Evolutionary conservation across 1,140 invertebrate species (phyloP).

Genomic region (Teleopsis dalmanni): DNA sequence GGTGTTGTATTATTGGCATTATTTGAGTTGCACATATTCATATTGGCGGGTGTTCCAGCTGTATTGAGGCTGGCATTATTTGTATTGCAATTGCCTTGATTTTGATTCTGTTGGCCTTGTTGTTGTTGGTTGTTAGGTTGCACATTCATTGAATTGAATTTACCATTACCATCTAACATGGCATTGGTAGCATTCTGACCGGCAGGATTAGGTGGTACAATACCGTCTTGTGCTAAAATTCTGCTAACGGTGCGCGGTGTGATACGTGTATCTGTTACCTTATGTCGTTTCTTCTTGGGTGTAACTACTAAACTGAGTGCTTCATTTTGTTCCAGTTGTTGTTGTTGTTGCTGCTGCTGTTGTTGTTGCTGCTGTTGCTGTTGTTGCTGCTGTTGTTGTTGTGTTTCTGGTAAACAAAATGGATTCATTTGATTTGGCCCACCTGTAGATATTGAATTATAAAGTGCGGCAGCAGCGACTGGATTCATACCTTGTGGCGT

Average conservation of each 20-base stretch:
- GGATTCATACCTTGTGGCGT: constrained; percentile 61
- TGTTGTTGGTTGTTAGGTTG: constrained; percentile 1
- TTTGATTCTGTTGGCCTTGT: constrained; percentile 7
- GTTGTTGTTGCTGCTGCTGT: constrained; percentile 47
- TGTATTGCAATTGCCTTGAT: constrained; percentile 10
- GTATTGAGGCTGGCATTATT: constrained; percentile 10
- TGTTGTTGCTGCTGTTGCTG: constrained; percentile 44
- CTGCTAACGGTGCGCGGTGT: constrained; percentile 84
- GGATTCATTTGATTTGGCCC: constrained; percentile 53
- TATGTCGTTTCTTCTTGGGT: constrained; percentile 92
- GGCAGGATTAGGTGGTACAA: constrained; percentile 49
- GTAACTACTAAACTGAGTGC: constrained; percentile 87
- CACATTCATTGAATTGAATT: constrained; percentile 3
- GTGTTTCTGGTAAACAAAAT: constrained; percentile 53
- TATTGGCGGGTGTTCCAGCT: constrained; percentile 16
- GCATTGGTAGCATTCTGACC: constrained; percentile 19
- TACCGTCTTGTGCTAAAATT: constrained; percentile 72
- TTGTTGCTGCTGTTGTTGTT: constrained; percentile 38
- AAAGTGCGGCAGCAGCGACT: constrained; percentile 54
- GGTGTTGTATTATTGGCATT: constrained; percentile 32
- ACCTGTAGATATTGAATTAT: constrained; percentile 48
- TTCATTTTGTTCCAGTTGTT: constrained; percentile 75
- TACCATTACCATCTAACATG: constrained; percentile 32
- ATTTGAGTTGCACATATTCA: constrained; percentile 12
- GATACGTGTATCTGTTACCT: constrained; percentile 92